phyloP scores from a whole-genome alignment of 2,797 vertebrate species.

The Acrocephalus scirpaceus region DNA sequence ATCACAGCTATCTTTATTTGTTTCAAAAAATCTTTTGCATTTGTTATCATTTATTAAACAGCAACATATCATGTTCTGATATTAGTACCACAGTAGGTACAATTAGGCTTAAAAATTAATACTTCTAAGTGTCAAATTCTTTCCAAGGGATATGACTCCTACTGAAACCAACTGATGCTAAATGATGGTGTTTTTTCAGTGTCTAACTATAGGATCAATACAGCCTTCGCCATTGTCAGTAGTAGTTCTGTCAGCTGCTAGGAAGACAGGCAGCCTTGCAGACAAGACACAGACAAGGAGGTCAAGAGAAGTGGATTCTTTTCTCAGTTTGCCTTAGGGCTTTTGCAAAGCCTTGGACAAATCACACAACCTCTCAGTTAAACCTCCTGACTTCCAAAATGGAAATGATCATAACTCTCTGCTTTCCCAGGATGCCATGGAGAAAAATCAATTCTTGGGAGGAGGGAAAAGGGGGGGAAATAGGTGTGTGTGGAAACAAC shows the following conservation, averaged over 20 bases:
- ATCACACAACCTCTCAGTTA: slow-evolving; percentile 21
- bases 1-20: background rate
- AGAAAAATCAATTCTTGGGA: background rate
- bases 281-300: slow-evolving; percentile 27
- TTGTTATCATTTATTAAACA: background rate
- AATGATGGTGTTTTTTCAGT: background rate
- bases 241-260: background rate
- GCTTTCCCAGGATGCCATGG: background rate
- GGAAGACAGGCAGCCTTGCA: slow-evolving; percentile 18
- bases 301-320: slow-evolving; percentile 20
- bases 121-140: background rate
- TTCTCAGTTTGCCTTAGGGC: slow-evolving; percentile 35
- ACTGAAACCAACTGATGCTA: background rate
- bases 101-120: slow-evolving; percentile 2
- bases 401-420: slow-evolving; percentile 14
- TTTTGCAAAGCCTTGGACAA: slow-evolving; percentile 49
- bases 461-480: background rate
- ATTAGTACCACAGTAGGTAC: background rate
- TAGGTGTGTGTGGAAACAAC: background rate
- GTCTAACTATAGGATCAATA: slow-evolving; percentile 23
- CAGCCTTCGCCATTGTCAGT: background rate
- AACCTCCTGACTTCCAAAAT: slow-evolving; percentile 30
- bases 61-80: background rate
- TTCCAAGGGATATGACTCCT: background rate
- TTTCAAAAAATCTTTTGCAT: background rate